phyloP scores from a whole-genome alignment of 2,113 vertebrate species.

The Strigops habroptila region DNA sequence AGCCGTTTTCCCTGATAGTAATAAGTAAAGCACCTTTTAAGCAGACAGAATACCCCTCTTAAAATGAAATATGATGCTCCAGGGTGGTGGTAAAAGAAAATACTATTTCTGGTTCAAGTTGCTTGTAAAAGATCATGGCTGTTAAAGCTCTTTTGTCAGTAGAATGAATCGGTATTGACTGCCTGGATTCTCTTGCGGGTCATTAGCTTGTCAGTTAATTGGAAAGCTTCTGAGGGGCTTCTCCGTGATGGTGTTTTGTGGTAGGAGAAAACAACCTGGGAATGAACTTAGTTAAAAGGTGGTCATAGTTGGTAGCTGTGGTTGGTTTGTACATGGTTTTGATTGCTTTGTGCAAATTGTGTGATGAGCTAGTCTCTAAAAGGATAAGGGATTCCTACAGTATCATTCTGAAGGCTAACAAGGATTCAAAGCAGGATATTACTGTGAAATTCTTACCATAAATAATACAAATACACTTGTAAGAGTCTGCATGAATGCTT shows the following conservation, averaged over 20 bases:
- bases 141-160: not conserved
- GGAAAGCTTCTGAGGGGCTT: not conserved
- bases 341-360: not conserved
- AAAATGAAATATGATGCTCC: slow-evolving; percentile 18
- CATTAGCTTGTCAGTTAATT: slow-evolving; percentile 37
- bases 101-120: slow-evolving; percentile 33
- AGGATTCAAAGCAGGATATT: not conserved
- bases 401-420: not conserved
- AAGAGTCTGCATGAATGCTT: not conserved
- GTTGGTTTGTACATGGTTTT: not conserved
- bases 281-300: not conserved
- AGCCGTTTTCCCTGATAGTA: not conserved
- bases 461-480: not conserved
- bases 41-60: not conserved
- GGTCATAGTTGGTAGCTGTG: not conserved
- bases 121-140: not conserved
- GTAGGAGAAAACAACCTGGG: not conserved
- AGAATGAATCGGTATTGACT: slow-evolving; percentile 9
- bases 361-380: not conserved
- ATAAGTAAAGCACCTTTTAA: slow-evolving; percentile 23
- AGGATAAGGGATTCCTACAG: not conserved
- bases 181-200: not conserved
- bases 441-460: not conserved
- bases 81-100: slow-evolving; percentile 26
- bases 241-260: not conserved